Evolutionary conservation across 2,113 vertebrate genomes (phyloP).

Genomic region (Glareola pratincola): DNA sequence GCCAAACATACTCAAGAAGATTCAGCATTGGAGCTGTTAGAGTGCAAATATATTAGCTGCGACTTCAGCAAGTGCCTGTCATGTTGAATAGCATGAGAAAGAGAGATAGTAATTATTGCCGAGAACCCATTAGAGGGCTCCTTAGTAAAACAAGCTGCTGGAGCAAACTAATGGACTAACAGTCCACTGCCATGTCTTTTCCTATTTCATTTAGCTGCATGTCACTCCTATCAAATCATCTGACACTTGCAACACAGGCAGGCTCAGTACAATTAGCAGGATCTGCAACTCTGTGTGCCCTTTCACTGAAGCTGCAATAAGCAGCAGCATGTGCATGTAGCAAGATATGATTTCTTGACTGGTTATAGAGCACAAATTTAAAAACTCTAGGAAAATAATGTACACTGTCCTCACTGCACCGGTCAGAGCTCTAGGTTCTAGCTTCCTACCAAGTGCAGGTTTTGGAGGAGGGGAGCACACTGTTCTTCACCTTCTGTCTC

Average conservation of each 20-base stretch:
- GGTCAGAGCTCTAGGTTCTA: background rate
- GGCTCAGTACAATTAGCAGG: constrained; percentile 80
- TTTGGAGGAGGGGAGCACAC: background rate
- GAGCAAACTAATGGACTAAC: constrained; percentile 94
- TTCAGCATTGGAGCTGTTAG: constrained; percentile 67
- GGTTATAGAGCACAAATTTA: constrained; percentile 41
- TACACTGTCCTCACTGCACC: background rate
- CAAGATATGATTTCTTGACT: constrained; percentile 53
- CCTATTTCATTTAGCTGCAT: constrained; percentile 82
- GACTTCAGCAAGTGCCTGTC: constrained; percentile 86
- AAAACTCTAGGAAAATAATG: constrained; percentile 48
- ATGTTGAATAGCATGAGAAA: constrained; percentile 86
- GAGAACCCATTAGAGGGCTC: constrained; percentile 95
- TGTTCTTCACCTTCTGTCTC: background rate
- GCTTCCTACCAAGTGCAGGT: background rate
- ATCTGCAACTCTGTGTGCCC: constrained; percentile 44
- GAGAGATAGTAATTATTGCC: constrained; percentile 95
- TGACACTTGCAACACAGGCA: constrained; percentile 78
- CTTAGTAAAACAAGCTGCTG: constrained; percentile 90
- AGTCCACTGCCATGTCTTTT: constrained; percentile 80
- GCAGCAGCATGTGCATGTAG: constrained; percentile 9
- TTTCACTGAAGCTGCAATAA: constrained; percentile 62
- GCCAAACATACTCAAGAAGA: constrained; percentile 72
- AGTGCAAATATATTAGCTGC: constrained; percentile 82
- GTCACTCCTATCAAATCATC: constrained; percentile 83